These are phyloP conservation scores for Portevinia maculata DNA, from an alignment of 2,888 invertebrate genomes.

Conservation along the genomic window DNA sequence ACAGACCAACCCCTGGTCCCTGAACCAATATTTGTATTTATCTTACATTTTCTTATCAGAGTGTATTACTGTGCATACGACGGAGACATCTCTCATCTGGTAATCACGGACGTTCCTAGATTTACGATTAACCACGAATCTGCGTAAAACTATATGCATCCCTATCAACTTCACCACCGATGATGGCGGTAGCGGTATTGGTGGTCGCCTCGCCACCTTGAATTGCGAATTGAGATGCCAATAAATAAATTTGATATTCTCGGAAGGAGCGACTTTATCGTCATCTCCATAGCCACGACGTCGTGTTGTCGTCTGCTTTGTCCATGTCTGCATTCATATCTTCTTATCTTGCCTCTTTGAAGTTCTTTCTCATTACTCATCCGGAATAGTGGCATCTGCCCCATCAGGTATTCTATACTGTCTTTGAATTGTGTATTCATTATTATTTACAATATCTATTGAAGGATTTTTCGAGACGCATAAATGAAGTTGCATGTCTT, in stretches of 20 bases:
- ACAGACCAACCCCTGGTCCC: slow-evolving; percentile 4
- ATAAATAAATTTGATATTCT: slow-evolving; percentile 72
- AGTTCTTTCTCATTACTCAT: slow-evolving; percentile 59
- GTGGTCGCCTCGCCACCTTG: slow-evolving; percentile 31
- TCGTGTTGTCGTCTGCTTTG: slow-evolving; percentile 16
- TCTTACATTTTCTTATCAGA: slow-evolving; percentile 29
- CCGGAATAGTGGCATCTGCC: slow-evolving; percentile 59
- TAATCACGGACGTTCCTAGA: slow-evolving; percentile 27
- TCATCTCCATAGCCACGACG: neutral
- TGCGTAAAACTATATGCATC: slow-evolving; percentile 29
- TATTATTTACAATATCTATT: slow-evolving; percentile 62
- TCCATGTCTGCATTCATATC: slow-evolving; percentile 16
- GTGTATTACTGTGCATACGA: slow-evolving; percentile 15
- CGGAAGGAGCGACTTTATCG: slow-evolving; percentile 41
- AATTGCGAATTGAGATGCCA: slow-evolving; percentile 59
- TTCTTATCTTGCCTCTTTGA: neutral
- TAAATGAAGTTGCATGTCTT: too few species aligned
- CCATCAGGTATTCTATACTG: slow-evolving; percentile 63
- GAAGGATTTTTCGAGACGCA: slow-evolving; percentile 20
- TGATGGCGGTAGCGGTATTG: slow-evolving; percentile 10
- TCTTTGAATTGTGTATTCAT: slow-evolving; percentile 60
- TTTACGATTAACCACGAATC: slow-evolving; percentile 63
- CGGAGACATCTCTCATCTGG: slow-evolving; percentile 13
- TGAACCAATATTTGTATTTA: slow-evolving; percentile 50
- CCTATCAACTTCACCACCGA: slow-evolving; percentile 4